Conservation (phyloP, 2,797 vertebrate genomes). For the Vultur gryphus region DNA sequence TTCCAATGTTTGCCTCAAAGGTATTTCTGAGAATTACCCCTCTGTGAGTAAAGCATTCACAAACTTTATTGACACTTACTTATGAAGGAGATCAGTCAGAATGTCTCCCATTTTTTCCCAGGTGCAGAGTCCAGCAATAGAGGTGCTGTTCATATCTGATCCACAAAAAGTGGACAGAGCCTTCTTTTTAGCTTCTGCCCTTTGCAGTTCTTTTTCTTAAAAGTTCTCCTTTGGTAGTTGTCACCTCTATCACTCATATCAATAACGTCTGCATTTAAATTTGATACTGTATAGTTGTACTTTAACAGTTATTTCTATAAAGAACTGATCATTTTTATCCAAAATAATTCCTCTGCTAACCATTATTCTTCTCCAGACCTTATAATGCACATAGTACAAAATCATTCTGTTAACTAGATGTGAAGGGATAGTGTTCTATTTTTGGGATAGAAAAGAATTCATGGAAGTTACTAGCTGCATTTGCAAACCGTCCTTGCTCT, state of each 20-base stretch:
- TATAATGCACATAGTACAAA: not conserved
- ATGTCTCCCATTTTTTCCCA: not conserved
- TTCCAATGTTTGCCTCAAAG: not conserved
- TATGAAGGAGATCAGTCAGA: not conserved
- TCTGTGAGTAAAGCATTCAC: not conserved
- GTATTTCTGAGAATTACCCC: not conserved
- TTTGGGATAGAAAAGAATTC: not conserved
- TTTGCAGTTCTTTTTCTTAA: not conserved
- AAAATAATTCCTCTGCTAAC: not conserved
- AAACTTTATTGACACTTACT: not conserved
- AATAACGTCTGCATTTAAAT: not conserved
- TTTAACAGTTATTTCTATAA: not conserved
- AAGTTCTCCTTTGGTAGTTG: not conserved
- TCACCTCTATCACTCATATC: not conserved
- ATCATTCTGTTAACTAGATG: not conserved
- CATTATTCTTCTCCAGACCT: not conserved
- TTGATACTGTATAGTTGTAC: not conserved
- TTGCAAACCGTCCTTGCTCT: not conserved
- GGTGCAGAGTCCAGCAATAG: not conserved
- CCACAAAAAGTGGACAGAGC: not conserved
- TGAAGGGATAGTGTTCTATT: not conserved
- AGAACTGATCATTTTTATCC: not conserved
- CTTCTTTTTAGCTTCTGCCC: not conserved
- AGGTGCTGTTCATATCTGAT: not conserved
- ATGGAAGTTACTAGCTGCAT: not conserved